A percentile compares a stretch with the other conserved stretches of the same genome.
Conservation (phyloP, 2,113 vertebrate genomes). For the Zeus faber region DNA sequence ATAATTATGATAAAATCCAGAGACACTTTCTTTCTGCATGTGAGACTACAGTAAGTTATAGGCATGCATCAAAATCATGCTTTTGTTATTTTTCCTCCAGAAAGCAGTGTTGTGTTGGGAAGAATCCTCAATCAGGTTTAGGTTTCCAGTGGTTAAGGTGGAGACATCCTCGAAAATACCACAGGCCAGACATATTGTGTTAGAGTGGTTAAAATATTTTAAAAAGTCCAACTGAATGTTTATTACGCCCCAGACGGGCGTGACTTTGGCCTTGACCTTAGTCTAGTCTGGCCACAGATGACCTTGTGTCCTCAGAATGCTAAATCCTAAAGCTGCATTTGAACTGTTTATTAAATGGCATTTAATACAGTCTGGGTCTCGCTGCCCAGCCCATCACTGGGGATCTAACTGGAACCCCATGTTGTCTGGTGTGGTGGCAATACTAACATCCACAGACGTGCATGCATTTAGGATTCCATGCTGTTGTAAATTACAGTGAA, state of each 20-base stretch:
- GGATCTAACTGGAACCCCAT: constrained; percentile 20
- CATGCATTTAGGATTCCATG: constrained; percentile 24
- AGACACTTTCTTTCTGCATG: too few relatives aligned
- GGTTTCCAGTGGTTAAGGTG: constrained; percentile 53
- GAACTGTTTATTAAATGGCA: constrained; percentile 10
- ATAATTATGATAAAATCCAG: too few relatives aligned
- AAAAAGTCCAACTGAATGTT: constrained; percentile 36
- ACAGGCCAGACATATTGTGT: constrained; percentile 41
- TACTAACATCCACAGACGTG: neutral
- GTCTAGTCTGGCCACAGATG: constrained; percentile 22
- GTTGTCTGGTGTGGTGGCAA: constrained; percentile 20
- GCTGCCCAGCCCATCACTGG: neutral
- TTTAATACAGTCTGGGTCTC: neutral
- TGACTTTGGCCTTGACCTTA: constrained; percentile 37
- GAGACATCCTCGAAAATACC: constrained; percentile 50
- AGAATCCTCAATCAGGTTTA: constrained; percentile 13
- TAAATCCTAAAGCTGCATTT: constrained; percentile 32
- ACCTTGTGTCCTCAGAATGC: constrained; percentile 17
- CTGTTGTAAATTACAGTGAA: constrained; percentile 31
- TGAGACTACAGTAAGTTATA: too few relatives aligned
- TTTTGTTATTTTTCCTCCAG: neutral
- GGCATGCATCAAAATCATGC: too few relatives aligned
- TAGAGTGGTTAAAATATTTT: constrained; percentile 43
- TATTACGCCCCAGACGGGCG: constrained; percentile 32
- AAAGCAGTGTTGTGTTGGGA: constrained; percentile 21